Conservation (phyloP, 2,113 vertebrate species). For the Coreoperca whiteheadi region DNA sequence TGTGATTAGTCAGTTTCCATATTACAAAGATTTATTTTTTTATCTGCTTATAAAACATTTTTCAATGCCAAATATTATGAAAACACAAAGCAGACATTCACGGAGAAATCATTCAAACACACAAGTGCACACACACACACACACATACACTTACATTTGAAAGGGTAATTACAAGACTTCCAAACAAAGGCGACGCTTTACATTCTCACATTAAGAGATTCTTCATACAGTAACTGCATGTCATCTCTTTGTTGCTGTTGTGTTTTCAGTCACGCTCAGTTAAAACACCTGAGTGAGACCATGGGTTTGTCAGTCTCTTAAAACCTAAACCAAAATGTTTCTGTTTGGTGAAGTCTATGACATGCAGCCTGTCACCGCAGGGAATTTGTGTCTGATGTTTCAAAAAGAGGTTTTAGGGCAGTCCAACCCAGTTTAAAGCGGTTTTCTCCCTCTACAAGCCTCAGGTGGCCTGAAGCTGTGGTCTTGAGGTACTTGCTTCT, state of each 20-base stretch:
- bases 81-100: slow-evolving; percentile 45
- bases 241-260: slow-evolving; percentile 5
- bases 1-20: neutral
- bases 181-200: slow-evolving; percentile 25
- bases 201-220: slow-evolving; percentile 29
- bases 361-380: slow-evolving; percentile 9
- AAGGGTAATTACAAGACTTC: slow-evolving; percentile 42
- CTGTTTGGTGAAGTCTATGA: slow-evolving; percentile 7
- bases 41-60: slow-evolving; percentile 60
- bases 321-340: slow-evolving; percentile 48
- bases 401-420: slow-evolving; percentile 25
- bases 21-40: slow-evolving; percentile 66
- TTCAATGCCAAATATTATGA: slow-evolving; percentile 44
- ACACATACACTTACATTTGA: slow-evolving; percentile 9
- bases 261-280: slow-evolving; percentile 7
- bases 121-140: neutral
- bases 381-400: slow-evolving; percentile 27
- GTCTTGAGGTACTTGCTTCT: slow-evolving; percentile 31
- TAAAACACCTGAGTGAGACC: slow-evolving; percentile 43
- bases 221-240: slow-evolving; percentile 38
- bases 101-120: slow-evolving; percentile 9
- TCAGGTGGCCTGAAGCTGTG: slow-evolving; percentile 74
- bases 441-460: neutral
- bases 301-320: slow-evolving; percentile 37
- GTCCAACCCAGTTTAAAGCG: slow-evolving; percentile 32